These are phyloP conservation scores for Metopia argyrocephala DNA, from an alignment of 2,888 invertebrate species.

Conservation along the genomic window DNA sequence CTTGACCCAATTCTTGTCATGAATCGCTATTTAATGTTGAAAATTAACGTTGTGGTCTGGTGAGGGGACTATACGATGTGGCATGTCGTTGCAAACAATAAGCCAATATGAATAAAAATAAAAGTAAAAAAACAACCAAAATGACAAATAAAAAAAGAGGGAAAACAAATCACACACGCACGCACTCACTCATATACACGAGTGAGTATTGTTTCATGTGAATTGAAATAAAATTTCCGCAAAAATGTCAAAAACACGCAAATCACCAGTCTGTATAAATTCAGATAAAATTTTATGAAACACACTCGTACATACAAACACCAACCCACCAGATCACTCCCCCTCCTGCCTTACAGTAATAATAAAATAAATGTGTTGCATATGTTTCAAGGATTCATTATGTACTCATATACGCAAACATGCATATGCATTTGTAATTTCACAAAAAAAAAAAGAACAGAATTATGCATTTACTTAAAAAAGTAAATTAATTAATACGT, in stretches of 20 bases:
- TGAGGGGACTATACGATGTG: background rate
- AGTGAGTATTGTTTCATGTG: conserved; percentile 38
- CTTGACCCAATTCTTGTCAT: conserved; percentile 60
- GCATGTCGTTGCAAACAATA: conserved; percentile 38
- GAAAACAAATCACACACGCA: no score
- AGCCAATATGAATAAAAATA: conserved; percentile 21
- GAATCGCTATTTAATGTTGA: conserved; percentile 37
- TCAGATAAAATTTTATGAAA: conserved; percentile 56
- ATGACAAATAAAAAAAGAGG: background rate
- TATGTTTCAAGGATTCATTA: background rate
- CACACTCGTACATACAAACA: background rate
- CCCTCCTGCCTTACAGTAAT: no score
- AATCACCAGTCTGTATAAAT: conserved; percentile 59
- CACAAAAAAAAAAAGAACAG: background rate
- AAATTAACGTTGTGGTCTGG: background rate
- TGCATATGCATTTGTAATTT: background rate
- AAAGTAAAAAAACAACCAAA: background rate
- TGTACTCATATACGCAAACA: background rate
- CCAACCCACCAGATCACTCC: no score
- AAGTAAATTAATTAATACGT: background rate
- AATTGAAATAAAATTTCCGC: conserved; percentile 61
- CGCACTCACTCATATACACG: background rate
- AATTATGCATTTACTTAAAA: background rate
- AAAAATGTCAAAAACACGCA: conserved; percentile 64
- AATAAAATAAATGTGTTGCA: background rate